Evolutionary conservation across 2,888 invertebrate species (phyloP).

Genomic region (Ethmia dodecea): DNA sequence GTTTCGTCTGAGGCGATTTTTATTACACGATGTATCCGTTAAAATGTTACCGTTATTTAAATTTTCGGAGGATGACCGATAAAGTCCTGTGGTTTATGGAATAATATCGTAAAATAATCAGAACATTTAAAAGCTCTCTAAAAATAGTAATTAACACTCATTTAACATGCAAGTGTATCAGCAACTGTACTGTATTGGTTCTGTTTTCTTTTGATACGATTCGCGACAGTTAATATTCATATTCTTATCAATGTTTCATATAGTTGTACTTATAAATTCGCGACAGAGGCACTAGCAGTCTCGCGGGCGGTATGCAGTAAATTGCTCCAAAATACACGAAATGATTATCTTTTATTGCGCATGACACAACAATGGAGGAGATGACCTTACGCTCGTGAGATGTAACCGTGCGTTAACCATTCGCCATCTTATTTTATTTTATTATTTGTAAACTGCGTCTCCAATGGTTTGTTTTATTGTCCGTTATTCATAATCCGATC

Average conservation of each 20-base stretch:
- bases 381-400: constrained; percentile 57
- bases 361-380: constrained; percentile 62
- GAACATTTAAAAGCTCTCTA: constrained; percentile 5
- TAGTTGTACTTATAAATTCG: not conserved
- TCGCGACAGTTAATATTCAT: not conserved
- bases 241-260: not conserved
- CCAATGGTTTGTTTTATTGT: too few species aligned
- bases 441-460: constrained; percentile 2
- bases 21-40: constrained; percentile 44
- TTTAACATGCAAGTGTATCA: not conserved
- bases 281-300: not conserved
- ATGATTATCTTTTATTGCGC: constrained; percentile 63
- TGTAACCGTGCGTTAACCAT: constrained; percentile 39
- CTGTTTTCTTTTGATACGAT: not conserved
- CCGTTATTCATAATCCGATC: too few species aligned
- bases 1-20: constrained; percentile 31
- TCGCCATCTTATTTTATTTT: constrained; percentile 37
- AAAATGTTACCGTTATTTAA: constrained; percentile 53
- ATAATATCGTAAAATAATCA: not conserved
- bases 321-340: constrained; percentile 67
- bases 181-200: not conserved
- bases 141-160: constrained; percentile 2
- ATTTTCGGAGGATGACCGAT: constrained; percentile 23
- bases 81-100: constrained; percentile 8
- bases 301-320: constrained; percentile 49